A percentile compares a stretch with the other conserved stretches of the same genome.
These are phyloP conservation scores for Isurus oxyrinchus DNA, from an alignment of 2,113 vertebrate species.

Conservation along the genomic window DNA sequence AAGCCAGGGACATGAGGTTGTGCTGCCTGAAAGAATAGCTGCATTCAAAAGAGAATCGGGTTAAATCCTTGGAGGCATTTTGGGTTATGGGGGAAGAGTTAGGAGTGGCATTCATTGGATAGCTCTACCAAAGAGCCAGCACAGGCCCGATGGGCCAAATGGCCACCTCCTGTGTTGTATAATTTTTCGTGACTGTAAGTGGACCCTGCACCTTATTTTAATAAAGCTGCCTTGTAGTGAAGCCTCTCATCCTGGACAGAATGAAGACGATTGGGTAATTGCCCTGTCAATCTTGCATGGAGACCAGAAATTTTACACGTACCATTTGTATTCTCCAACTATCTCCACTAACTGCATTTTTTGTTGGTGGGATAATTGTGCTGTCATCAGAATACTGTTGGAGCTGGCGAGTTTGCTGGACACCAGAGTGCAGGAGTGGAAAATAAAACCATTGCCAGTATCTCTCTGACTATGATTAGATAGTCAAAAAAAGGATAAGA, in stretches of 20 bases:
- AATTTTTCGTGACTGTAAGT: background rate
- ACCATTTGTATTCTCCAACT: background rate
- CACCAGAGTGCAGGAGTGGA: background rate
- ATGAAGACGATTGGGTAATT: background rate
- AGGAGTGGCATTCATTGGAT: background rate
- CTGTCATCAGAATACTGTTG: background rate
- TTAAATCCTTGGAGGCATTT: background rate
- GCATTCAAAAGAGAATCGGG: background rate
- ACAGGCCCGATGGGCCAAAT: background rate
- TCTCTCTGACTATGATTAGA: background rate
- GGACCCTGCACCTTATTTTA: background rate
- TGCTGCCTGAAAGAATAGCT: background rate
- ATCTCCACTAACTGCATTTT: background rate
- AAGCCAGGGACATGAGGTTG: background rate
- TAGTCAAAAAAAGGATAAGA: background rate
- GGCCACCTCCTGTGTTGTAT: background rate
- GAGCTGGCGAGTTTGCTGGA: background rate
- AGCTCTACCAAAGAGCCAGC: background rate
- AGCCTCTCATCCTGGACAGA: background rate
- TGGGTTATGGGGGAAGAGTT: background rate
- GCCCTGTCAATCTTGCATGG: background rate
- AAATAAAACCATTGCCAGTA: background rate
- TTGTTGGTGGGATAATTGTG: background rate
- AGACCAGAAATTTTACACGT: background rate
- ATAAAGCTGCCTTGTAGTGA: background rate